phyloP scores from a whole-genome alignment of 2,888 invertebrate genomes.

The Erebia epiphron region DNA sequence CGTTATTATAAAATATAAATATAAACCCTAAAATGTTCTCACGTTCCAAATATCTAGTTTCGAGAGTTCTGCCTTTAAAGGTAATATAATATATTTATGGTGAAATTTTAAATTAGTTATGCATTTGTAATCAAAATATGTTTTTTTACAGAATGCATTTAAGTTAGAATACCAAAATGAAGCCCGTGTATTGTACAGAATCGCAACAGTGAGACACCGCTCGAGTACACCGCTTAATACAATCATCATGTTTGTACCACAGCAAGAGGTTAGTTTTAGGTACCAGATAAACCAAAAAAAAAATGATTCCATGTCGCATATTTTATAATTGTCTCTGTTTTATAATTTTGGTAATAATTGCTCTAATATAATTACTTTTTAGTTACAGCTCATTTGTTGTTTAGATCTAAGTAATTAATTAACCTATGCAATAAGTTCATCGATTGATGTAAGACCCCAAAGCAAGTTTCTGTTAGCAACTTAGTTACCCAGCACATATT shows the following conservation, averaged over 20 bases:
- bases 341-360: too few relatives aligned
- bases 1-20: conserved; percentile 16
- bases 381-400: too few relatives aligned
- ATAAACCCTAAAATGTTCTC: conserved; percentile 66
- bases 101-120: conserved; percentile 6
- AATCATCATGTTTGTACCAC: conserved; percentile 98
- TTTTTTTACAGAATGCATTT: conserved; percentile 59
- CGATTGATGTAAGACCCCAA: too few relatives aligned
- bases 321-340: too few relatives aligned
- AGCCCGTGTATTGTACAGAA: conserved; percentile 62
- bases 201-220: conserved; percentile 64
- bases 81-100: conserved; percentile 45
- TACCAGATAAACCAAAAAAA: too few relatives aligned
- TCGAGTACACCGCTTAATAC: conserved; percentile 94
- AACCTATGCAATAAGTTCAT: too few relatives aligned
- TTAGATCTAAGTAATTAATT: too few relatives aligned
- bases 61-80: conserved; percentile 61
- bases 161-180: conserved; percentile 71
- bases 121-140: conserved; percentile 23
- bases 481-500: too few relatives aligned
- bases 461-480: too few relatives aligned
- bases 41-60: conserved; percentile 67
- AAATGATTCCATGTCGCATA: too few relatives aligned
- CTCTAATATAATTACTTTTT: too few relatives aligned
- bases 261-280: conserved; percentile 94